Percentiles rank a stretch among this genome's conserved stretches.
Evolutionary conservation across 2,113 vertebrate genomes (phyloP).

Genomic region (Anarrhichthys ocellatus): DNA sequence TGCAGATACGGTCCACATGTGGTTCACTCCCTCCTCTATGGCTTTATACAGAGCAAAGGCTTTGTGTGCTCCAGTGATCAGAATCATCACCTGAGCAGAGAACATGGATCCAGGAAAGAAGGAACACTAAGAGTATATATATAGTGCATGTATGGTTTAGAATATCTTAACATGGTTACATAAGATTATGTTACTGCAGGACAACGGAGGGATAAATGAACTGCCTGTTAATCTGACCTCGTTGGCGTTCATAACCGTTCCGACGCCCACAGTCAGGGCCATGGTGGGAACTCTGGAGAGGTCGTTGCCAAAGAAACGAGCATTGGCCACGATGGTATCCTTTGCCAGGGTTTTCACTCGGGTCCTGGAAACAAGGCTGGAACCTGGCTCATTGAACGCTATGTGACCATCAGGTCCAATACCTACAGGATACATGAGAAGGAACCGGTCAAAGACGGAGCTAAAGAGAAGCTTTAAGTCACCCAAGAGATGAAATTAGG

Average conservation of each 20-base stretch:
- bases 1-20: slow-evolving; percentile 97
- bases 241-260: slow-evolving; percentile 95
- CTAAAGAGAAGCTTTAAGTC: not conserved
- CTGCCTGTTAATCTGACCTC: slow-evolving; percentile 85
- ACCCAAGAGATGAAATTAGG: not conserved
- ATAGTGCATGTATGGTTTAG: too few species aligned
- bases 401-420: slow-evolving; percentile 97
- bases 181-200: not conserved
- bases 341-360: slow-evolving; percentile 96
- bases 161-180: not conserved
- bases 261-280: slow-evolving; percentile 96
- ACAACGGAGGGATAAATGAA: not conserved
- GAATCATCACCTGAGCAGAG: slow-evolving; percentile 91
- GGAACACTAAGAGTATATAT: not conserved
- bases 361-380: slow-evolving; percentile 93
- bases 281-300: slow-evolving; percentile 95
- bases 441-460: not conserved
- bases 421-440: slow-evolving; percentile 75
- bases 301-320: slow-evolving; percentile 94
- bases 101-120: not conserved
- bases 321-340: slow-evolving; percentile 96
- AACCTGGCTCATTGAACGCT: slow-evolving; percentile 97
- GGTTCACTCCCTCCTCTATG: slow-evolving; percentile 95
- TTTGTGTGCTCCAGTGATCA: slow-evolving; percentile 96
- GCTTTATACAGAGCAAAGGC: slow-evolving; percentile 96